Base-by-base conservation (phyloP, 2,888 invertebrate genomes). In the Phalangium opilio region DNA sequence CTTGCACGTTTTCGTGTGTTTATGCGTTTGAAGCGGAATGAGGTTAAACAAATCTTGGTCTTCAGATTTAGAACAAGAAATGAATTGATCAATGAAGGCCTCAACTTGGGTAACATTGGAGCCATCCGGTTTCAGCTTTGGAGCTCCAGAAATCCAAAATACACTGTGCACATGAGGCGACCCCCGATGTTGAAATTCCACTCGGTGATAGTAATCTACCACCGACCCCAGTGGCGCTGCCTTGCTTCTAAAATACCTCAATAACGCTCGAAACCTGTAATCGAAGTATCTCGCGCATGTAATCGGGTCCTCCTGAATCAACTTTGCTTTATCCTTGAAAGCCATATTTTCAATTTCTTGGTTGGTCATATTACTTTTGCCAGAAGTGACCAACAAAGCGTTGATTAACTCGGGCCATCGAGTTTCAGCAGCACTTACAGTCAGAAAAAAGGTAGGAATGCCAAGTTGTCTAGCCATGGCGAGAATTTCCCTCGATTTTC, bases 251-350 rank as follows among this genome's bases (percentile, higher is more conserved):
- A 48, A 21, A 1, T 39, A 17, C 12, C 48, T 48, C 12, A 43
- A 58, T 50, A 27, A 32, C 21, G 39, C 43, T 17, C 53, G 41
- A 19, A 55, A 46, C 41, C 56, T 42, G 34, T 55, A 42, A 38
- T 59, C 54, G 47, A 58, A 58, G 49, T 57, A 56, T 15, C 54
- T 18, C 7, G 57, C 54, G 39, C 54, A 55, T 8, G 54, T 60
- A 2, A 57, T 55, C 12, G 58, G 59, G 43, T 59, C 52, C 10
- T 51, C 41, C 8, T 48, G 50, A 4, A 59, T 52, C 7, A 48
- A 39, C 44, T 8, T 19, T 27, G 27, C 27, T 27, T 27, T 27
- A 8, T 27, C 27, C 8, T 27, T 27, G 27, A 27, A 27, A 27
- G 27, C 5, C 27, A 27, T 27, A 27, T 8, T 27, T 27, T 27